These are phyloP conservation scores for Lampropteryx suffumata DNA, from an alignment of 2,888 invertebrate species.

Conservation along the genomic window DNA sequence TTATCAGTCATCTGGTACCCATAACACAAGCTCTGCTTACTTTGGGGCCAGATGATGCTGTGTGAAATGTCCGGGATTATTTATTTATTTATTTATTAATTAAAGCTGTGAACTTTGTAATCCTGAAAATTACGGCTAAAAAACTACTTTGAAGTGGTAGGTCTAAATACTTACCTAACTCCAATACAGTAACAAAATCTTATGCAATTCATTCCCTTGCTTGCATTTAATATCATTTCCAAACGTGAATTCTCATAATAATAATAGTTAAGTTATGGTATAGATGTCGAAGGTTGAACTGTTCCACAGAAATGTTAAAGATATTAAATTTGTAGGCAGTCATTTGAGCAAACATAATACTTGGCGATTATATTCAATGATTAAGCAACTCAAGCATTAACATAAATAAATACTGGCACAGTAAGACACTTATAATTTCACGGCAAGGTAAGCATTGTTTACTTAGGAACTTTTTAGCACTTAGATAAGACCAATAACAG, in stretches of 20 bases:
- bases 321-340: conserved; percentile 4
- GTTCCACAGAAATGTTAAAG: conserved; percentile 3
- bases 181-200: conserved; percentile 10
- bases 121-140: too few species aligned
- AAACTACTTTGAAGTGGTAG: neutral
- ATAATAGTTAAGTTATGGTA: conserved; percentile 24
- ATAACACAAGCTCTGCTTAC: too few species aligned
- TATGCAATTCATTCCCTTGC: conserved; percentile 9
- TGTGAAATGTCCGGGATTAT: too few species aligned
- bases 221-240: conserved; percentile 26
- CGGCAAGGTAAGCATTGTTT: too few species aligned
- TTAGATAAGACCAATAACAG: too few species aligned
- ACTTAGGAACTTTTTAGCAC: too few species aligned
- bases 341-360: conserved; percentile 4
- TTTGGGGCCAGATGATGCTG: too few species aligned
- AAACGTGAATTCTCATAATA: conserved; percentile 17
- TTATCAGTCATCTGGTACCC: too few species aligned
- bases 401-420: neutral
- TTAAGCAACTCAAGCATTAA: neutral
- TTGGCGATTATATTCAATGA: conserved; percentile 1
- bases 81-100: too few species aligned
- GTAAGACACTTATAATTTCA: neutral
- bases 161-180: neutral
- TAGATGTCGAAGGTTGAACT: conserved; percentile 28
- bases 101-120: too few species aligned